Evolutionary conservation across 2,797 vertebrate species (phyloP), one percentile per base, ranked within the genome.

Genomic region (Eulemur coronatus): DNA sequence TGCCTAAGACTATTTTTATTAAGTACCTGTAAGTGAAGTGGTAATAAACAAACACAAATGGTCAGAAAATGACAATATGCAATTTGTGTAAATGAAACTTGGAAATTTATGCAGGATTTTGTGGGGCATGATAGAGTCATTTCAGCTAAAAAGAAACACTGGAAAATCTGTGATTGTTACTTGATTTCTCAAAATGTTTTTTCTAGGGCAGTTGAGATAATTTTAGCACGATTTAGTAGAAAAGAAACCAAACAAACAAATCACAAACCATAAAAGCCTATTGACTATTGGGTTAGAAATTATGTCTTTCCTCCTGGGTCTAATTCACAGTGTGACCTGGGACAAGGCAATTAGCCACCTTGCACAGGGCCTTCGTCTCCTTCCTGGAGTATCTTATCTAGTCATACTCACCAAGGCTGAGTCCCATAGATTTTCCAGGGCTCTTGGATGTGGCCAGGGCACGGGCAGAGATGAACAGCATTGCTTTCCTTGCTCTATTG

Each of bases 371-470:
- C 11, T 41, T 22, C 38, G 2, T 69, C 0, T 15, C 28, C 28
- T 3, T 69, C 0, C 12, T 52, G 59, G 52, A 41, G 5, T 46
- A 12, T 26, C 33, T 28, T 17, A 35, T 20, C 30, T 43, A 33
- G 4, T 59, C 24, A 10, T 20, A 30, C 7, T 70, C 8, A 2
- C 22, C 11, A 5, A 10, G 0, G 2, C 10, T 38, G 22, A 75
- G 2, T 20, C 5, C 57, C 69, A 2, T 0, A 5, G 28, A n/a
- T n/a, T 30, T 38, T 14, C 15, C n/a, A 11, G 4, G 4, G 41
- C 22, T 78, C 20, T 17, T 18, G 17, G 38, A 41, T 20, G 1
- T 46, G 50, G 67, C 46, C 28, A 14, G 13, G 18, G 22, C 24
- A n/a, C 41, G 18, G 33, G 1, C 7, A 17, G 4, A 41, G 80